phyloP scores from a whole-genome alignment of 2,113 vertebrate species.

The Chlorocebus sabaeus region DNA sequence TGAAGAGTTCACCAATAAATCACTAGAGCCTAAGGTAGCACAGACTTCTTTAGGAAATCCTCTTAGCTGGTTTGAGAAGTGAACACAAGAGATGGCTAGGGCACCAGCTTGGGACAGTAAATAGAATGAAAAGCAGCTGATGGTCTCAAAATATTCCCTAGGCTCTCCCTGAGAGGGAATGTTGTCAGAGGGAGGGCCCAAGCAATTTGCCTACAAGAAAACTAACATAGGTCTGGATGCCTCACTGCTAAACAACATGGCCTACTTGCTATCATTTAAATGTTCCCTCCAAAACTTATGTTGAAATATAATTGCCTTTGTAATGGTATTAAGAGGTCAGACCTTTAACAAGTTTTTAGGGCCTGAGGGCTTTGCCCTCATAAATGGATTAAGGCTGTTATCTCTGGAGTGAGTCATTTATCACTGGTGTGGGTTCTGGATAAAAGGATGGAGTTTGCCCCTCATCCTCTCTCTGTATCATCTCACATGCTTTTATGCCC shows the following conservation, averaged over 20 bases:
- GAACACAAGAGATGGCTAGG: neutral
- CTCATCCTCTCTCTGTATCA: neutral
- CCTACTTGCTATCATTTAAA: neutral
- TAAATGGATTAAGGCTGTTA: neutral
- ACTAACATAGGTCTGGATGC: neutral
- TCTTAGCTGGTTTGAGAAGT: neutral
- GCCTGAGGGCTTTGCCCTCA: neutral
- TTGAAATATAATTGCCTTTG: neutral
- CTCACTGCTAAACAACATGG: neutral
- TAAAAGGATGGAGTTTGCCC: neutral
- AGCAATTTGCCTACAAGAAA: neutral
- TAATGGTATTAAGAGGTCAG: neutral
- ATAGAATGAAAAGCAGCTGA: neutral
- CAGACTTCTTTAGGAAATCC: neutral
- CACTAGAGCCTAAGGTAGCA: neutral
- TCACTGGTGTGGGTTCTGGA: neutral
- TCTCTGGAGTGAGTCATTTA: neutral
- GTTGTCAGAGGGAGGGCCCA: neutral
- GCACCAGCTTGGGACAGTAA: neutral
- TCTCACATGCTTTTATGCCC: neutral
- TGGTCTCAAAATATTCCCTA: neutral
- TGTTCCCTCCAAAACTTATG: neutral
- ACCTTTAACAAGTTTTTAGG: neutral
- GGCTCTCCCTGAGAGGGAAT: neutral
- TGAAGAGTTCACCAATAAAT: neutral